Percentiles rank a stretch among this genome's conserved stretches.
These are phyloP conservation scores for Stichodactyla helianthus DNA, from an alignment of 64 coral and sea anemone genomes.

Conservation along the genomic window DNA sequence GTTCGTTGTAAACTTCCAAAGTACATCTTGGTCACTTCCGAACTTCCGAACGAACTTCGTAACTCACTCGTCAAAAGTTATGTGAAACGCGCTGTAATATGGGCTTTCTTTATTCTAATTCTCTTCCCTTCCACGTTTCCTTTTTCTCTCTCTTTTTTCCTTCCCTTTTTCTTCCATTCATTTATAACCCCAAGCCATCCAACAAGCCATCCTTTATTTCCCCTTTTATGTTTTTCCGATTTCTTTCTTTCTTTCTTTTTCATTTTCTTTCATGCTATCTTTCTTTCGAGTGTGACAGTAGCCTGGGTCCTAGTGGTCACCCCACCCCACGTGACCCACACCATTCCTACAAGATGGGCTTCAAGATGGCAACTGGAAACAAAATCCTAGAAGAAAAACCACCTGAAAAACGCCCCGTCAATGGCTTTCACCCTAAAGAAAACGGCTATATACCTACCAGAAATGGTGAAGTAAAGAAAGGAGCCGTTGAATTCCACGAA, in stretches of 20 bases:
- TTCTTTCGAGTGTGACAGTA: background rate
- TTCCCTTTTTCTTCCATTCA: background rate
- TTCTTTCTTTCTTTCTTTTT: background rate
- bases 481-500: constrained; percentile 56
- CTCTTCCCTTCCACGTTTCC: background rate
- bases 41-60: too few species aligned
- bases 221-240: too few species aligned
- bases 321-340: constrained; percentile 25
- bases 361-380: constrained; percentile 7
- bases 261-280: background rate
- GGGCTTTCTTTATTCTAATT: background rate
- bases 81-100: background rate
- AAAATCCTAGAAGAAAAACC: constrained; percentile 11
- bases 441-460: constrained; percentile 49
- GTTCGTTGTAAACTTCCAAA: too few species aligned
- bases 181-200: too few species aligned
- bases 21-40: too few species aligned
- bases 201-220: too few species aligned
- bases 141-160: background rate
- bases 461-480: constrained; percentile 27
- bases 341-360: constrained; percentile 4
- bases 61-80: too few species aligned
- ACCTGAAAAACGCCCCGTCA: constrained; percentile 15
- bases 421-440: constrained; percentile 15
- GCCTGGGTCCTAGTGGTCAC: background rate